These are phyloP conservation scores for Drosophila vallismaia DNA, from an alignment of 2,888 invertebrate genomes.

Conservation along the genomic window DNA sequence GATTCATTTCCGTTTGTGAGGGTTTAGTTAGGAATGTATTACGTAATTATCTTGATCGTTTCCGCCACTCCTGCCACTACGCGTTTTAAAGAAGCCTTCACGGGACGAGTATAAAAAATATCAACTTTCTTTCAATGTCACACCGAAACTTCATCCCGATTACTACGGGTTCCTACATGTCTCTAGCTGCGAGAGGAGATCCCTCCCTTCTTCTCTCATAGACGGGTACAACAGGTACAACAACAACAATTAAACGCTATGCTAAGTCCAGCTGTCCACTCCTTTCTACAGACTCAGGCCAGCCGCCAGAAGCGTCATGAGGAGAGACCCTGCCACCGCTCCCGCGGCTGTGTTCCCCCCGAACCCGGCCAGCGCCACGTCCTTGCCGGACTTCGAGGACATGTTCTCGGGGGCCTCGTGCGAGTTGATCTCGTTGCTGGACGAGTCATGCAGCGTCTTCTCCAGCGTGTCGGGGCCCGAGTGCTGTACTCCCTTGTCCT, in stretches of 20 bases:
- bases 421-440: constrained; percentile 68
- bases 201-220: constrained; percentile 53
- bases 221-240: constrained; percentile 83
- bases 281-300: constrained; percentile 66
- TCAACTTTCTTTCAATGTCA: constrained; percentile 53
- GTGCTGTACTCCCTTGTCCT: constrained; percentile 74
- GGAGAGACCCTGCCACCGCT: constrained; percentile 20
- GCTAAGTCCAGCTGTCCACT: constrained; percentile 57
- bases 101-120: constrained; percentile 72
- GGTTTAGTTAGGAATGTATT: constrained; percentile 61
- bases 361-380: constrained; percentile 70
- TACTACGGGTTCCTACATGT: constrained; percentile 30
- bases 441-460: constrained; percentile 73
- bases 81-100: constrained; percentile 53
- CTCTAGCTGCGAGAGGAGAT: constrained; percentile 34
- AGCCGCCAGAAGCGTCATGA: constrained; percentile 44
- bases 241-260: constrained; percentile 82
- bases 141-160: constrained; percentile 45
- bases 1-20: constrained; percentile 65
- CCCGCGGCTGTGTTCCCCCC: constrained; percentile 46
- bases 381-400: constrained; percentile 76
- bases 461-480: constrained; percentile 79
- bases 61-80: constrained; percentile 12
- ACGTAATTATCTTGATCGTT: constrained; percentile 42
- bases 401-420: constrained; percentile 81